Evolutionary conservation across 2,797 vertebrate species (phyloP).

Genomic region (Antrozous pallidus): DNA sequence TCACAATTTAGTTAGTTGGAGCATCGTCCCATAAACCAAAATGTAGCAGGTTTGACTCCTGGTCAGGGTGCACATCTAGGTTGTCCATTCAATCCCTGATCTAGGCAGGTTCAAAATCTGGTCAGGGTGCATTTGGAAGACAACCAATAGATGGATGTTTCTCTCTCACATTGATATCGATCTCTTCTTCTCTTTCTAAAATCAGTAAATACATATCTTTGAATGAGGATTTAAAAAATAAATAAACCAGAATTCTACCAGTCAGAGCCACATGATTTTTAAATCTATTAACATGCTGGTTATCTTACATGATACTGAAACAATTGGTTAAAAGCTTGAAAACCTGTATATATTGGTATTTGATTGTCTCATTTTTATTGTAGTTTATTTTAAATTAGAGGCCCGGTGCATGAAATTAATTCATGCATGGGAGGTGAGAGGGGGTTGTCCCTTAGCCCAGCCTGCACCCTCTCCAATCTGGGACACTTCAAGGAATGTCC

Average conservation of each 20-base stretch:
- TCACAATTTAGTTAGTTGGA: background rate
- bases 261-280: background rate
- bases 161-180: background rate
- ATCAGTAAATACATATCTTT: background rate
- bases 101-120: background rate
- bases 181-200: background rate
- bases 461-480: too few relatives aligned
- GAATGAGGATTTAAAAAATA: background rate
- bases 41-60: background rate
- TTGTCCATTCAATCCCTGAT: background rate
- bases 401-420: too few relatives aligned
- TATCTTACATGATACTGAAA: background rate
- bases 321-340: slow-evolving; percentile 13
- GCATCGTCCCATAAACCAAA: background rate
- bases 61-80: background rate
- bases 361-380: background rate
- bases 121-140: background rate
- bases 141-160: background rate
- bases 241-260: background rate
- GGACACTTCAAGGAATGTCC: too few relatives aligned
- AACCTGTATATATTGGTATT: background rate
- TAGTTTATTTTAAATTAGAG: background rate
- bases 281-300: background rate
- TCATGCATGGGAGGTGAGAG: too few relatives aligned
- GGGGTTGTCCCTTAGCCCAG: too few relatives aligned